Percentiles rank a stretch among this genome's conserved stretches.
These are phyloP conservation scores for Hydriomena furcata DNA, from an alignment of 2,888 invertebrate species.

Conservation along the genomic window DNA sequence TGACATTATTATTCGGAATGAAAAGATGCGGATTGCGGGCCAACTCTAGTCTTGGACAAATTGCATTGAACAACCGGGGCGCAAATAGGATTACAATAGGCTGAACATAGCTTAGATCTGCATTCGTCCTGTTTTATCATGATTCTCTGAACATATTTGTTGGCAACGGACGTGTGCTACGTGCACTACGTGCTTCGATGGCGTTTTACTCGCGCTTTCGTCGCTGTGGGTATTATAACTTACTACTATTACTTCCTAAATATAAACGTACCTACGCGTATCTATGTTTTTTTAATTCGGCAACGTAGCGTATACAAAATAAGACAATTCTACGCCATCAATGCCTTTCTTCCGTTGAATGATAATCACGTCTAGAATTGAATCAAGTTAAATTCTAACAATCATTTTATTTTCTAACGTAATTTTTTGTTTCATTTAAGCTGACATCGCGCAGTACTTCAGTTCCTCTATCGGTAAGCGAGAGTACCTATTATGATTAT, in stretches of 20 bases:
- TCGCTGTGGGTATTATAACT: background rate
- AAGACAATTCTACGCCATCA: no score
- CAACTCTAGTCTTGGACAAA: background rate
- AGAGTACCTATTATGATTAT: background rate
- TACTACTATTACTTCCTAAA: no score
- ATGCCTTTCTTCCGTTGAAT: no score
- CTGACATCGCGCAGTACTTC: constrained; percentile 78
- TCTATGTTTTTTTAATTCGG: no score
- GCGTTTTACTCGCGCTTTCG: background rate
- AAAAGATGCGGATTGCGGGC: background rate
- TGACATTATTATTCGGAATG: background rate
- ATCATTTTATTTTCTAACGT: background rate
- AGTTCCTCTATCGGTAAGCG: constrained; percentile 70
- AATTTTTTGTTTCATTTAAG: constrained; percentile 51
- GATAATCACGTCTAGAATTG: no score
- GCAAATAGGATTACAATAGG: constrained; percentile 6
- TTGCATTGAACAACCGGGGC: constrained; percentile 5
- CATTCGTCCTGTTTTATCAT: constrained; percentile 2
- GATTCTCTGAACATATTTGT: background rate
- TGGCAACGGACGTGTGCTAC: background rate
- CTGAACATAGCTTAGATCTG: constrained; percentile 4
- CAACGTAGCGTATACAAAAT: no score
- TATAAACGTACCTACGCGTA: no score
- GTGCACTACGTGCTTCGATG: background rate
- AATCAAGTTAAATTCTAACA: no score